Evolutionary conservation across 2,888 invertebrate genomes (phyloP), one percentile per base, ranked within the genome.

Genomic region (Drosophila silvestris): DNA sequence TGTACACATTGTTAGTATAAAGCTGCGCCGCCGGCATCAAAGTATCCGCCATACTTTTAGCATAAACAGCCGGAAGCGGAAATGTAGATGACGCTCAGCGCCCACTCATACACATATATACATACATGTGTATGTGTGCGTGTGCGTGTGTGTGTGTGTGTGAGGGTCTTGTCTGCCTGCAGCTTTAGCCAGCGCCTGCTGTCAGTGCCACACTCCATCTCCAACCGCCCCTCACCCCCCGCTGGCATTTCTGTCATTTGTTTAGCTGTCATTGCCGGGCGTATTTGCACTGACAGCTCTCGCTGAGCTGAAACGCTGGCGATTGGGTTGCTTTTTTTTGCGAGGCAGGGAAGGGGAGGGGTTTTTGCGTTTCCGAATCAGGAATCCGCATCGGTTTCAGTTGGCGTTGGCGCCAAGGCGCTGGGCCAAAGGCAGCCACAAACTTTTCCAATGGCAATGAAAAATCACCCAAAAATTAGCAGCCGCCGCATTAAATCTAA

Each of bases 251-350:
- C 84, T 89, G 87, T 89, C 89, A 89, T 85, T 88, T 88, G 88
- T 88, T 88, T 86, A 87, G 89, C 89, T 88, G 87, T 89, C 89
- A 89, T 87, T 89, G 86, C 82, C 79, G 84, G 83, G 83, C 88
- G 84, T 84, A 84, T 88, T 88, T 81, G 83, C 69, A 80, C 83
- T 88, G 88, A 87, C 85, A 88, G 85, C 83, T 84, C 66, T 72
- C 59, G 58, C 63, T 77, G 63, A 65, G 65, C 73, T 41, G 37
- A 26, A 44, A 32, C 44, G 47, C 32, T 44, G 54, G 47, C 37
- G 74, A 58, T 56, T 54, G 57, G 51, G 51, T n/a, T 50, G 30
- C 60, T 14, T 30, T n/a, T 26, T 50, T 50, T 57, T 39, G 47
- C 28, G 47, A n/a, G 61, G 39, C 51, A 28, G 19, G 51, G 41